Conservation (phyloP, 2,888 invertebrate species). For the Thelaira solivaga region DNA sequence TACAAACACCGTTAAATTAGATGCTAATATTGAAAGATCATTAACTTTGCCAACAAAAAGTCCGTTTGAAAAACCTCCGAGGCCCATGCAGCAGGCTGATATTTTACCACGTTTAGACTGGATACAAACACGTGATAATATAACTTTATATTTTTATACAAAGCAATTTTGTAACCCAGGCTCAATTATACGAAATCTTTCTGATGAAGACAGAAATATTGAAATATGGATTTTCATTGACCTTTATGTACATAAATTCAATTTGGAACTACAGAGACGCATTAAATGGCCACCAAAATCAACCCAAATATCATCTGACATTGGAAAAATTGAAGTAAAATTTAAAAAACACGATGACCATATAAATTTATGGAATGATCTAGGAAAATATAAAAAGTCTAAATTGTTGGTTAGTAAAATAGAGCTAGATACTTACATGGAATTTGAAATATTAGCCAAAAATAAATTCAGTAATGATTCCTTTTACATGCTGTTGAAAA, state of each 20-base stretch:
- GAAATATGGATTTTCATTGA: slow-evolving; percentile 74
- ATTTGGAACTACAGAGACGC: slow-evolving; percentile 79
- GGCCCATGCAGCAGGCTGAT: slow-evolving; percentile 63
- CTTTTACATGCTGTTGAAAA: slow-evolving; percentile 77
- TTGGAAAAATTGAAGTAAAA: slow-evolving; percentile 77
- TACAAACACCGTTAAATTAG: slow-evolving; percentile 70
- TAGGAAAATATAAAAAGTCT: slow-evolving; percentile 66
- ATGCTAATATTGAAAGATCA: slow-evolving; percentile 60
- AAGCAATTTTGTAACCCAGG: slow-evolving; percentile 82
- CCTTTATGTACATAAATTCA: slow-evolving; percentile 77
- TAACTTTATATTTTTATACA: slow-evolving; percentile 83
- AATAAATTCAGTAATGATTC: slow-evolving; percentile 83
- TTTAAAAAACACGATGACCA: slow-evolving; percentile 76
- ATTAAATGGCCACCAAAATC: slow-evolving; percentile 82
- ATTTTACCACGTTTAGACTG: slow-evolving; percentile 82
- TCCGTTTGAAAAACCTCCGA: slow-evolving; percentile 40
- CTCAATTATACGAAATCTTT: slow-evolving; percentile 70
- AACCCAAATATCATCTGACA: slow-evolving; percentile 79
- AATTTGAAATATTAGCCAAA: slow-evolving; percentile 78
- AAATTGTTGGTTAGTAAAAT: slow-evolving; percentile 30
- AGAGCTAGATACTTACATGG: slow-evolving; percentile 65
- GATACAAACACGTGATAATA: slow-evolving; percentile 82
- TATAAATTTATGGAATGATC: slow-evolving; percentile 70
- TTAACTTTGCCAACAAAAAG: background rate
- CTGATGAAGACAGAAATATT: slow-evolving; percentile 79